Conservation (phyloP, 1,140 invertebrate species). For the Drosophila nasuta region DNA sequence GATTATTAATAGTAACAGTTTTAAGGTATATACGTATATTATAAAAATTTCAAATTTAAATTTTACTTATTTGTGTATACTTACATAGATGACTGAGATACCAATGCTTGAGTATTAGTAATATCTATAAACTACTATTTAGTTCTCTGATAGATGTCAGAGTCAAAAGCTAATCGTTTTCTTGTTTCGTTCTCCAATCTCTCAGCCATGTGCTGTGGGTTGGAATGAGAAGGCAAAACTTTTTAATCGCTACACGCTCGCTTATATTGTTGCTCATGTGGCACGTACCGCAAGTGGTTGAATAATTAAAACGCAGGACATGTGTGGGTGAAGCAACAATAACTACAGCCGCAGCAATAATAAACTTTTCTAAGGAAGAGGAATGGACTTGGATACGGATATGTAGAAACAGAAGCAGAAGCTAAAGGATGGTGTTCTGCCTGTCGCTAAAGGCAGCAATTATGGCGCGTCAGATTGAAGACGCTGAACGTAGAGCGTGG, state of each 20-base stretch:
- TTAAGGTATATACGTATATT: too few species aligned
- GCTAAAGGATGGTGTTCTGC: neutral
- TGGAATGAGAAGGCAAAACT: neutral
- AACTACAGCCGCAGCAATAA: conserved; percentile 38
- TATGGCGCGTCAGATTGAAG: conserved; percentile 45
- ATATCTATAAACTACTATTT: too few species aligned
- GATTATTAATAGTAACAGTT: too few species aligned
- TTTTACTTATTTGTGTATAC: too few species aligned
- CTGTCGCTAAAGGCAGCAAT: conserved; percentile 63
- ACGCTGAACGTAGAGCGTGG: conserved; percentile 27
- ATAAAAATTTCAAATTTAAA: too few species aligned
- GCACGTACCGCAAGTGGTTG: conserved; percentile 19
- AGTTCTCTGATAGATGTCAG: neutral
- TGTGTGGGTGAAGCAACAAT: conserved; percentile 23
- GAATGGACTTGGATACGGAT: neutral
- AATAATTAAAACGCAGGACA: conserved; percentile 43
- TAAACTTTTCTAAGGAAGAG: conserved; percentile 28
- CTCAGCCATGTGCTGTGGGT: neutral
- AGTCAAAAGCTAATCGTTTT: neutral
- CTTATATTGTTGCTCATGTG: conserved; percentile 14
- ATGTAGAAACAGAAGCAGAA: neutral
- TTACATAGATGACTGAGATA: too few species aligned
- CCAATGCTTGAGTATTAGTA: too few species aligned
- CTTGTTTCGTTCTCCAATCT: neutral
- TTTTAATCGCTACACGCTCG: conserved; percentile 32